Base-by-base conservation (phyloP, 2,113 vertebrate genomes). In the Chiloscyllium plagiosum region DNA sequence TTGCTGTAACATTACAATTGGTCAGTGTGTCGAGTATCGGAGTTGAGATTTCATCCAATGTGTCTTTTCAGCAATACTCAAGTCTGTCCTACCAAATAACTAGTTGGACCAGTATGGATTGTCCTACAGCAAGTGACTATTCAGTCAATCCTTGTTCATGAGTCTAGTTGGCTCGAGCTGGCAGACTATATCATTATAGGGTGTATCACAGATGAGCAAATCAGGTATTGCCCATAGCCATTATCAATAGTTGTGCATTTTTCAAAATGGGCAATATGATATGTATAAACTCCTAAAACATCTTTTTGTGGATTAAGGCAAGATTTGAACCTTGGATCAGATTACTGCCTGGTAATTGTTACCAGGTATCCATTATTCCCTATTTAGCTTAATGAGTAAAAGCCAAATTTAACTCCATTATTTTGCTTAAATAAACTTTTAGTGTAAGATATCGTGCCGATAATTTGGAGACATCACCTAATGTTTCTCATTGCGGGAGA, bases 301-400 rank as follows among this genome's bases (percentile, higher is more conserved):
- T 52, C 50, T 13, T 95, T 42, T 52, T 95, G 93, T 95, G 42
- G 68, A 50, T 66, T 70, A 24, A 24, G 20, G 24, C 33, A 93
- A 37, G 61, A 22, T 68, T 66, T 69, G 93, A 72, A 72, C 68
- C 66, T 95, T 42, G n/a, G 65, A 93, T 93, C 50, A 61, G 33
- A 93, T 93, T 68, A 66, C 33, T 66, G 61, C 56, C 61, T 42
- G 20, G 89, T 70, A 95, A 47, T 52, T 47, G 66, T 72, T 65
- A 52, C 94, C 94, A 72, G 94, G 42, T 72, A 76, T 70, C 66
- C 76, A 70, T 94, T 47, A 94, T 94, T 94, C 37, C 26, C 26
- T 29, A 24, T 33, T 95, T 95, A 72, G 42, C 52, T 52, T 72
- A 95, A 95, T 95, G 42, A 95, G 42, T 70, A 95, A 95, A 70